Base-by-base conservation (phyloP, 2,797 vertebrate genomes). In the Myotis myotis region DNA sequence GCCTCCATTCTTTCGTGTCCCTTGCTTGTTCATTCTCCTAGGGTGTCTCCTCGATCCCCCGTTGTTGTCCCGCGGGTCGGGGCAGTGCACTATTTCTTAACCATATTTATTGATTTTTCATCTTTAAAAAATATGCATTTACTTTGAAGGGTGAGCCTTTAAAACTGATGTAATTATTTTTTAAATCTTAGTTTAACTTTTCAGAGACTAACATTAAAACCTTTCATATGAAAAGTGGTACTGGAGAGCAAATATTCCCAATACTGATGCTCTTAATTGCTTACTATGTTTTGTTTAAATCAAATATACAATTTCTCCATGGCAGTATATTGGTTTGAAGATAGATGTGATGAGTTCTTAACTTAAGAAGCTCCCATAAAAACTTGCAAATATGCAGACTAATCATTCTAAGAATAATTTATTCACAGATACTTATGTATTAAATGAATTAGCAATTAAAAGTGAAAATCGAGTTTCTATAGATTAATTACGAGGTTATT, bases 401-500 rank as follows among this genome's bases (percentile, higher is more conserved):
- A 36, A 79, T 44, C 15, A 41, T 78, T 95, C 38, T 79, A 33
- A 68, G 41, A 93, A 57, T 85, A 75, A 76, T 93, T 86, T 53
- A 82, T 88, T 85, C 51, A 28, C 4, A 41, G 30, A 36, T 60
- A 51, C 22, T 72, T 96, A 53, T 1, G 13, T 91, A 70, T 85
- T 74, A 68, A 55, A 78, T 80, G 44, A 55, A 66, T 92, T 92
- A 93, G 1, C 4, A 83, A 70, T 78, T 95, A 71, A 86, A 95
- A 79, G 83, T 89, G 76, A 76, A 96, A 87, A 78, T 76, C 4
- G 44, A n/a, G 19, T 88, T 86, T 93, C 72, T 94, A 0, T 68
- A n/a, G 36, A 70, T 47, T 91, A 76, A 3, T 80, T n/a, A 28
- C 47, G 33, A 28, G n/a, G 57, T 84, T 78, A 19, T 93, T 85